Evolutionary conservation across 2,888 invertebrate genomes (phyloP), one percentile per base, ranked within the genome.

Genomic region (Limnephilus lunatus): DNA sequence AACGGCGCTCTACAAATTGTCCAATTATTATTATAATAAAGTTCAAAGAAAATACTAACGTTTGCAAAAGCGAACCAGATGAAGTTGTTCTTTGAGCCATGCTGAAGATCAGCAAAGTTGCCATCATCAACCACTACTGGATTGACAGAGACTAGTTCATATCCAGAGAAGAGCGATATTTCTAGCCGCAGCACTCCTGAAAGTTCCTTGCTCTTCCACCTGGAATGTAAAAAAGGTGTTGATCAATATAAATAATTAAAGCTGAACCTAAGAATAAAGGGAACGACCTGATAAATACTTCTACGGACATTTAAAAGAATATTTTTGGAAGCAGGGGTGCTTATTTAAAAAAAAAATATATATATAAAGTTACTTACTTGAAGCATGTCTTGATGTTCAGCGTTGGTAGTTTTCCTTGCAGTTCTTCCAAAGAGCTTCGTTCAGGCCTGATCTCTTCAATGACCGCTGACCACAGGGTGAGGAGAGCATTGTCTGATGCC

Each of bases 41-140:
- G 19, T 83, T 35, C 82, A 15, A 68, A 11, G 9, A 35, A 32
- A 39, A 35, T 89, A 96, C 96, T 96, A 94, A 97, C 97, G 94
- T 97, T 97, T 32, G 97, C 96, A 94, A 97, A 97, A 85, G 97
- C 96, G 94, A 97, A 97, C 97, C 97, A 97, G 15, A 97, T 95
- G 15, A 96, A 96, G 94, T 97, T 97, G 19, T 96, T 96, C 92
- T 96, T 95, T 9, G 96, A 96, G 11, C 97, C 97, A 93, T 97
- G 97, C 93, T 97, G 97, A 93, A 97, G 95, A 94, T 97, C 97
- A 12, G 97, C 96, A 94, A 97, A 96, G 0, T 95, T 96, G n/a
- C 96, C 96, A 80, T 96, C 96, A 93, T 96, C 96, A 3, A 96
- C 94, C 11, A 97, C 96, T 0, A 97, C 95, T 0, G 97, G 96